Base-by-base conservation (phyloP, 2,797 vertebrate genomes). In the Cryptoblepharus egeriae region DNA sequence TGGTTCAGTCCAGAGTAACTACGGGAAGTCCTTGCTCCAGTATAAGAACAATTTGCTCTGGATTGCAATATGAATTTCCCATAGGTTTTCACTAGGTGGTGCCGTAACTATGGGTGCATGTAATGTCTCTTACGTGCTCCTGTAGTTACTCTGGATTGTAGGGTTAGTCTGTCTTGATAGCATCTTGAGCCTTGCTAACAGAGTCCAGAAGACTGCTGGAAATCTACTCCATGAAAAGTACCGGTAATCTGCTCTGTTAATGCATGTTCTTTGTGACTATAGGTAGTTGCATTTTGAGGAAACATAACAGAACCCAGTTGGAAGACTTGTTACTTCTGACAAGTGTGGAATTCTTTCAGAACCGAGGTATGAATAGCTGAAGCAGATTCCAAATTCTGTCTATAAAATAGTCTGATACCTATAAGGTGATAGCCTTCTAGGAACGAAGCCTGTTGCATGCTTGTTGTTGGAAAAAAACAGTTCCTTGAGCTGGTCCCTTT, bases 371-470 rank as follows among this genome's bases (percentile, higher is more conserved):
- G 4, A 49, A 20, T 49, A 52, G 45, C 7, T 84, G 45, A 32
- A 76, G n/a, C 75, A 45, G 42, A 5, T 45, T 45, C 42, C 5
- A 45, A 45, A 45, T 11, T 5, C 42, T 45, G 42, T 11, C 42
- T 45, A 45, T 5, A 45, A 45, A 45, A 45, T 90, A n/a, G 26
- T 67, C 60, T 4, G 1, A 86, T 77, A 52, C 8, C 20, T 70
- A 76, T 72, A 15, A 77, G 60, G 80, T 84, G 2, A 74, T 1
- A 60, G 68, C 63, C 26, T 55, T 78, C 70, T 85, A 26, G 45
- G 86, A 89, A 67, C 70, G 71, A 24, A 49, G 68, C 67, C 64
- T 7, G n/a, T 1, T 7, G n/a, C 32, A 73, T 35, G 30, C 4
- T 32, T 55, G 18, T 73, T 52, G 71, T 6, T 55, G 52, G 45